These are phyloP conservation scores for Blera fallax DNA, from an alignment of 2,888 invertebrate genomes.

Conservation along the genomic window DNA sequence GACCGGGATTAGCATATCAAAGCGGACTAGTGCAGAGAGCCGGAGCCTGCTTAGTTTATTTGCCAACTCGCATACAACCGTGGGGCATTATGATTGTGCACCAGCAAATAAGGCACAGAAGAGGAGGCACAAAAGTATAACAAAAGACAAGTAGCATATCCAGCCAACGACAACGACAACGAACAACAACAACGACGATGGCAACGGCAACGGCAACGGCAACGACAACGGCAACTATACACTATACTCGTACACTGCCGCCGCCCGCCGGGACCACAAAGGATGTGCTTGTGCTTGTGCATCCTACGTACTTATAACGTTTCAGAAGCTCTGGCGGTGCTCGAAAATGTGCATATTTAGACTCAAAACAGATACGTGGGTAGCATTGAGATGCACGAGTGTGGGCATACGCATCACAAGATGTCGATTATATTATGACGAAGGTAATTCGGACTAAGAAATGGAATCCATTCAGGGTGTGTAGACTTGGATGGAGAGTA, in stretches of 20 bases:
- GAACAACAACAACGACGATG: no score
- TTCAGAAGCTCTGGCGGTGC: slow-evolving; percentile 30
- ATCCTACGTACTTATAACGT: slow-evolving; percentile 20
- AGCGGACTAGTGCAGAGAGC: slow-evolving; percentile 59
- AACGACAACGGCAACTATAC: slow-evolving; percentile 30
- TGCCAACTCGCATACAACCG: slow-evolving; percentile 66
- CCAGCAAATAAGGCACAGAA: slow-evolving; percentile 53
- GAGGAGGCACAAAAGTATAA: slow-evolving; percentile 46
- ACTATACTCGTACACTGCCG: slow-evolving; percentile 51
- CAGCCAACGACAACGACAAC: slow-evolving; percentile 37
- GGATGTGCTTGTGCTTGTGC: slow-evolving; percentile 57
- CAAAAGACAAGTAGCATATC: slow-evolving; percentile 71
- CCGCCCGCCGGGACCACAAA: slow-evolving; percentile 78
- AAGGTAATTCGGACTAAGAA: slow-evolving; percentile 29
- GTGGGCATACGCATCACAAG: slow-evolving; percentile 42
- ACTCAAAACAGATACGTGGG: slow-evolving; percentile 11
- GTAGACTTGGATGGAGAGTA: background rate
- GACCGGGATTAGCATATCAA: slow-evolving; percentile 72
- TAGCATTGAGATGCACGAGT: slow-evolving; percentile 27
- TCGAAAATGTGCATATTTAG: slow-evolving; percentile 33
- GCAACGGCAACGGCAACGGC: slow-evolving; percentile 22
- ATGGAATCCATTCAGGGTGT: background rate
- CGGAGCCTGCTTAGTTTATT: slow-evolving; percentile 59
- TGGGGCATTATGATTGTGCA: slow-evolving; percentile 71
- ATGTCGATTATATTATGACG: slow-evolving; percentile 35